These are phyloP conservation scores for Dolichotis patagonum DNA, from an alignment of 2,113 vertebrate genomes.

Conservation along the genomic window DNA sequence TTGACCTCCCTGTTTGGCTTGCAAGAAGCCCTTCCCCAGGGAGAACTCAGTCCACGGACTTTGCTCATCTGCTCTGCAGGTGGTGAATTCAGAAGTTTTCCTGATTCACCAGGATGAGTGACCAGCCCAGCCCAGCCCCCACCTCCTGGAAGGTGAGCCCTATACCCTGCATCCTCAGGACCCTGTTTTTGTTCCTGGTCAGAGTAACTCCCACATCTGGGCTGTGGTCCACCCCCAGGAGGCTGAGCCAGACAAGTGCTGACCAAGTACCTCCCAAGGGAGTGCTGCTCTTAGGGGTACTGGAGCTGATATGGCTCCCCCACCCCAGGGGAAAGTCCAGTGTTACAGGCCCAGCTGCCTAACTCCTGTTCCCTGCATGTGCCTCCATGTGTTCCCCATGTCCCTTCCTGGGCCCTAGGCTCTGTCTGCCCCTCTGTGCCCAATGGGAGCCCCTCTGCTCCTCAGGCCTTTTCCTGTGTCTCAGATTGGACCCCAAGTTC, in stretches of 20 bases:
- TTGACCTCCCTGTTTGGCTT: not conserved
- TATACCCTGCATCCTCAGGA: not conserved
- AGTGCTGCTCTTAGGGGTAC: not conserved
- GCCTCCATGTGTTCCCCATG: too few relatives aligned
- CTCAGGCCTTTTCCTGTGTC: not conserved
- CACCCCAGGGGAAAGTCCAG: not conserved
- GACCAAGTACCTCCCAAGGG: too few relatives aligned
- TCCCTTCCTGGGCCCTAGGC: too few relatives aligned
- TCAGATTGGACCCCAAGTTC: not conserved
- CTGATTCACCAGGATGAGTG: not conserved
- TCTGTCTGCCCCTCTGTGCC: not conserved
- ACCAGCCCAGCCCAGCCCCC: not conserved
- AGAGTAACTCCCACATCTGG: too few relatives aligned
- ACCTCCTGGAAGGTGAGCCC: not conserved
- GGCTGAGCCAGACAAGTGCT: not conserved
- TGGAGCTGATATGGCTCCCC: not conserved
- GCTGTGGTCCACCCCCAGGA: not conserved
- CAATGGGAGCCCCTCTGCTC: not conserved
- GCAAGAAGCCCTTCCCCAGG: not conserved
- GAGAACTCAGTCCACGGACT: constrained; percentile 59
- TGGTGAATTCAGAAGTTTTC: not conserved
- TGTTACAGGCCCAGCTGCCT: not conserved
- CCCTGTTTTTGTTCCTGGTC: not conserved
- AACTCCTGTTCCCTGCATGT: not conserved
- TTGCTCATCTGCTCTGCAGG: constrained; percentile 37